These are phyloP conservation scores for Digitonthophagus gazella DNA, from an alignment of 2,888 invertebrate species.

Conservation along the genomic window DNA sequence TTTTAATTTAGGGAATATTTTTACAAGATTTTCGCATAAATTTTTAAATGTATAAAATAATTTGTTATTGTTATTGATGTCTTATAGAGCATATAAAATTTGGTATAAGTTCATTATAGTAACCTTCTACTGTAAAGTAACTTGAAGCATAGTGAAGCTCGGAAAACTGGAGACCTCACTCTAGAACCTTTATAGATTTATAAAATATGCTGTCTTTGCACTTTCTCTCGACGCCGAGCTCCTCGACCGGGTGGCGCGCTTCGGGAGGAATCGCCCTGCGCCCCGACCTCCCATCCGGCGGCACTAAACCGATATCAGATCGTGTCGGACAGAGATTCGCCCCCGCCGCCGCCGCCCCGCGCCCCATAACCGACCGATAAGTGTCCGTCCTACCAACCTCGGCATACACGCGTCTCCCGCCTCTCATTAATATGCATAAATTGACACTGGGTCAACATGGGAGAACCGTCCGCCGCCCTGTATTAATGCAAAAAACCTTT, in stretches of 20 bases:
- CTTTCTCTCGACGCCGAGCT: constrained; percentile 32
- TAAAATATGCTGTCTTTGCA: constrained; percentile 40
- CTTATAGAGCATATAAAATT: too few species aligned
- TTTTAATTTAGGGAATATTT: too few species aligned
- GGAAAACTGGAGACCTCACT: not conserved
- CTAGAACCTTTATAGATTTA: constrained; percentile 38
- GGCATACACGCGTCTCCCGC: constrained; percentile 7
- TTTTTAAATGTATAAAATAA: too few species aligned
- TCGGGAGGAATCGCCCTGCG: constrained; percentile 1
- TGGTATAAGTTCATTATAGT: too few species aligned
- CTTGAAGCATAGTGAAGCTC: too few species aligned
- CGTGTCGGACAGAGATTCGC: constrained; percentile 28
- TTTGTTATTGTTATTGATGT: too few species aligned
- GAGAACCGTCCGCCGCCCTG: constrained; percentile 11
- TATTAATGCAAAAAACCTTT: constrained; percentile 39
- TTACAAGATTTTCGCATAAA: too few species aligned
- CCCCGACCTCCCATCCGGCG: constrained; percentile 28
- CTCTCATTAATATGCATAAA: constrained; percentile 43
- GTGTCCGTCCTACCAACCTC: constrained; percentile 13
- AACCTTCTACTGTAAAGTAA: too few species aligned
- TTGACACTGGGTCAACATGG: constrained; percentile 38
- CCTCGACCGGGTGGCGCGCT: constrained; percentile 1
- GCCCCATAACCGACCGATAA: constrained; percentile 21
- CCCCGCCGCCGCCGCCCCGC: constrained; percentile 7
- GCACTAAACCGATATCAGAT: constrained; percentile 32